Base-by-base conservation (phyloP, 2,797 vertebrate genomes). In the Sebastes itinus region DNA sequence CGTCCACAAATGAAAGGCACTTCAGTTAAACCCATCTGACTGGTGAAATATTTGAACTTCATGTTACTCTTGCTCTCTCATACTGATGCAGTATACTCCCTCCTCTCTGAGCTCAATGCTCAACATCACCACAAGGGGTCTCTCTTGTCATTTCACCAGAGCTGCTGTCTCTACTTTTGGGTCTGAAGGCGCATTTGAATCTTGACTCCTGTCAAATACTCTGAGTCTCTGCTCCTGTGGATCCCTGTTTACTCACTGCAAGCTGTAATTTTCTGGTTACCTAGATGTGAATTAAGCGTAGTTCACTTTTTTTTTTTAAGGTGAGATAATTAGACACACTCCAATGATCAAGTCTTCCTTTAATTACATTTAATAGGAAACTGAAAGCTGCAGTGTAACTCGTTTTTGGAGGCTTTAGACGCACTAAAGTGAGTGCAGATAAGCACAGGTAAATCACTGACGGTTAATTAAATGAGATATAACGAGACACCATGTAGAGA, bases 71-170 rank as follows among this genome's bases (percentile, higher is more conserved):
- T 73, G 79, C 79, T 78, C 23, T 71, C 64, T 35, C 28, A 55
- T 65, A 27, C 58, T 65, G 83, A 82, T 92, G 85, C 80, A 83
- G 84, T 18, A 42, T 42, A 13, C 32, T 74, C 28, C 46, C 61
- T 69, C 64, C 5, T 46, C 28, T 13, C 56, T 7, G 13, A 56
- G 61, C 4, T 52, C 79, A 69, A 20, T 85, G 35, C 84, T 70
- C 54, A 35, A 35, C 5, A 59, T 82, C 62, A 55, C 92, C 94
- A 93, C 92, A 82, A 87, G 94, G 93, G 92, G 93, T 91, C 94
- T 84, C 94, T 94, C 92, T 94, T 93, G 94, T 75, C 92, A 91
- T 92, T 92, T 89, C 80, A 77, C 77, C 75, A 46, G 84, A 88
- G 18, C 64, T 9, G 18, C 64, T 9, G 10, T 25, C 38, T 76